phyloP scores from a whole-genome alignment of 2,113 vertebrate species.

The Heterocephalus glaber region DNA sequence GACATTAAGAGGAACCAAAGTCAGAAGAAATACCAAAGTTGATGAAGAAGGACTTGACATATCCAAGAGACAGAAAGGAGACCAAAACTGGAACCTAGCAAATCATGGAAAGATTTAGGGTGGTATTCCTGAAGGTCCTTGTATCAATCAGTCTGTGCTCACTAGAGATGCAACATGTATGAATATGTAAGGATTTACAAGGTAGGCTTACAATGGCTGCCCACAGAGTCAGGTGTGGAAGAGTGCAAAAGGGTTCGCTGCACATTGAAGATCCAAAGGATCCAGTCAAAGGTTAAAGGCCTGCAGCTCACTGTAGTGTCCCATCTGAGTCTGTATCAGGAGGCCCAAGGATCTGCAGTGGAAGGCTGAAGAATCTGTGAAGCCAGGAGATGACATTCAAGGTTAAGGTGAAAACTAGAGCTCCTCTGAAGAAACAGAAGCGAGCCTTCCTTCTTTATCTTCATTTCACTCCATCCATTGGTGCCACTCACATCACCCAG shows the following conservation, averaged over 20 bases:
- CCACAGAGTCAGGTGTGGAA: background rate
- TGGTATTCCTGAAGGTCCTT: background rate
- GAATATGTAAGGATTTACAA: background rate
- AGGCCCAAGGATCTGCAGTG: background rate
- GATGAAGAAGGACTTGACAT: background rate
- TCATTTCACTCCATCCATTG: background rate
- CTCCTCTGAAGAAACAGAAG: background rate
- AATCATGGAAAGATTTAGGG: background rate
- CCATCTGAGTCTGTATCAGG: background rate
- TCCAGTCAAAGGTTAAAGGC: background rate
- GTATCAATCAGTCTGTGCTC: background rate
- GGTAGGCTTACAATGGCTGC: background rate
- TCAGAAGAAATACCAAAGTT: background rate
- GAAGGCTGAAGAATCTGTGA: background rate
- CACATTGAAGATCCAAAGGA: background rate
- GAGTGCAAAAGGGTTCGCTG: background rate
- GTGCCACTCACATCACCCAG: background rate
- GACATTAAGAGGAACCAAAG: background rate
- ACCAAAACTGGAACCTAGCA: background rate
- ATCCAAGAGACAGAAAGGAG: background rate
- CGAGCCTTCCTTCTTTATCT: background rate
- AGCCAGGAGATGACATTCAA: background rate
- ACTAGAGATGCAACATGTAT: background rate
- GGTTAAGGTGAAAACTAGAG: background rate
- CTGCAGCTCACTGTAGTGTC: background rate